Base-by-base conservation (phyloP, 2,113 vertebrate species). In the Neoarius graeffei region DNA sequence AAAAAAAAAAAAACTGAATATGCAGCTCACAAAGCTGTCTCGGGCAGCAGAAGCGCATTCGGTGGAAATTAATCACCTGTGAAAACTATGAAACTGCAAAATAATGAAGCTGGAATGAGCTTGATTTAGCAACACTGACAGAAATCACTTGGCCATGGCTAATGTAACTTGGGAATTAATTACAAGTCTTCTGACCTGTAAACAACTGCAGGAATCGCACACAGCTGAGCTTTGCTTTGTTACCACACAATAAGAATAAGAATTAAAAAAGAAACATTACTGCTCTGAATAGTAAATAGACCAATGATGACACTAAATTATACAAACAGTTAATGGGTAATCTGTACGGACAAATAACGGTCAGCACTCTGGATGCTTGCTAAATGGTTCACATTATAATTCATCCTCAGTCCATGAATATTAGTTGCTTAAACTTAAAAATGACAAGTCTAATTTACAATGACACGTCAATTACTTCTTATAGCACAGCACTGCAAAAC, bases 21-120 rank as follows among this genome's bases (percentile, higher is more conserved):
- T 73, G 62, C 9, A 88, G 87, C 84, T 85, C 67, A 52, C 79
- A 82, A 89, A 85, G 74, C 88, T 85, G 89, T 90, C 84, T 86
- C 59, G 77, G 83, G 82, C 35, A 77, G 81, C 35, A 74, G 66
- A 88, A 81, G 56, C 42, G 14, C 73, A 83, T 81, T 88, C 82
- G 54, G 56, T 80, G 87, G 84, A 84, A 90, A 87, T 87, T 88
- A 88, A 90, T 90, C 89, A 90, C 87, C 89, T 86, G 87, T 81
- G 76, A 90, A 86, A 88, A 88, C 50, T 25, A 42, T 73, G 74
- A 27, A 88, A 82, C 86, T 85, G 86, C 48, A 71, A 84, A 57
- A 85, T 87, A 87, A 89, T 81, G 77, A 85, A 87, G 82, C 88
- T 50, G 25, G 86, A 87, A 89, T 79, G 56, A 64, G 56, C 62